phyloP scores from a whole-genome alignment of 1,140 invertebrate genomes.

The Brachionus calyciflorus region DNA sequence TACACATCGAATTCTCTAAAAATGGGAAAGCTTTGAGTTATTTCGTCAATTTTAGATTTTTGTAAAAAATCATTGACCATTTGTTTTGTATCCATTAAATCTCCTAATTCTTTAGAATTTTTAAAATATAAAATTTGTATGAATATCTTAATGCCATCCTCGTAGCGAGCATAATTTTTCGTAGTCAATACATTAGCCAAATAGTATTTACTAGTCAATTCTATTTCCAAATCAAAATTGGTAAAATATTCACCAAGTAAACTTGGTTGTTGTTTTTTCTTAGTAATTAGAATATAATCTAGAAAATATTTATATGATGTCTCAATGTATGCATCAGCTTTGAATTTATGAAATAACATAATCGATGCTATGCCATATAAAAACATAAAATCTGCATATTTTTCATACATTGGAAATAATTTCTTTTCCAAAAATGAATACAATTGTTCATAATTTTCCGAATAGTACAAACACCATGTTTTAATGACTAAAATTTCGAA shows the following conservation, averaged over 20 bases:
- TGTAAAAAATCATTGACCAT: not conserved
- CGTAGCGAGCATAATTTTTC: slow-evolving; percentile 13
- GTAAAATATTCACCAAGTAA: not conserved
- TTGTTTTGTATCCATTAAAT: not conserved
- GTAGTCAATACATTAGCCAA: slow-evolving; percentile 7
- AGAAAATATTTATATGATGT: not conserved
- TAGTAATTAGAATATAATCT: not conserved
- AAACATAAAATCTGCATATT: slow-evolving; percentile 8
- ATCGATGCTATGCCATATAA: not conserved
- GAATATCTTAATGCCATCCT: slow-evolving; percentile 16
- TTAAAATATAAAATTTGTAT: slow-evolving; percentile 16
- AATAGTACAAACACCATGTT: not conserved
- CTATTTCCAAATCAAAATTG: not conserved
- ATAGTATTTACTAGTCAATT: not conserved
- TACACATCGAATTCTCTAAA: slow-evolving; percentile 36
- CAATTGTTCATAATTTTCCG: slow-evolving; percentile 14
- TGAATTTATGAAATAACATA: not conserved
- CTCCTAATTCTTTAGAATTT: not conserved
- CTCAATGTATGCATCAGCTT: not conserved
- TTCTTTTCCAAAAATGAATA: not conserved
- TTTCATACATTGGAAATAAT: not conserved
- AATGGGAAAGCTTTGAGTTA: not conserved
- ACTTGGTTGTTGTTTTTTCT: not conserved
- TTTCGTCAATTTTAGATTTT: not conserved
- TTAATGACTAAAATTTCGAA: slow-evolving; percentile 22